Evolutionary conservation across 2,888 invertebrate species (phyloP), one percentile per base, ranked within the genome.

Genomic region (Herminia tarsipennalis): DNA sequence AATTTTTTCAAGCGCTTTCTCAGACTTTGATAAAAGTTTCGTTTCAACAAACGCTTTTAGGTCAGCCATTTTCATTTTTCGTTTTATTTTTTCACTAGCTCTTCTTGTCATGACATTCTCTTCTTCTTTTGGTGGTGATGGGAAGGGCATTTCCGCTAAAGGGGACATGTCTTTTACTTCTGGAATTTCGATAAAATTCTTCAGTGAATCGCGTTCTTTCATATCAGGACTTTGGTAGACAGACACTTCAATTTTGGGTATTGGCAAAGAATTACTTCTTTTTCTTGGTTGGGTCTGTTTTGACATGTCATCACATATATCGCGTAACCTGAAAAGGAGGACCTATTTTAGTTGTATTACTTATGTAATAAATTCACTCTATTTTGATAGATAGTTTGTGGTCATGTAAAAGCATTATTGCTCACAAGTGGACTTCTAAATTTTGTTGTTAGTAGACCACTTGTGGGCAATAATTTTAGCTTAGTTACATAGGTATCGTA

Each of bases 241-340:
- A 0, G 97, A 97, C 0, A 97, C 95, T 83, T 97, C 97, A 48
- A 98, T 97, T 89, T 98, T 97, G 1, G 98, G 97, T 76, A 97
- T 97, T 0, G 99, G 98, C 40, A 98, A 86, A 0, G 98, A 99
- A 76, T 97, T 97, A 72, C 98, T 98, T 38, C 98, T 93, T 75
- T 96, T 95, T 43, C 98, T 93, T 5, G 97, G 95, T 70, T 95
- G 95, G 70, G 95, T 94, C 76, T 95, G 94, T 56, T 94, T 94
- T 2, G 95, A 94, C 27, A 94, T 93, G 70, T 98, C 97, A 74
- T 98, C 98, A 65, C 95, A 96, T 44, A 98, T 97, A 75, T 97
- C 97, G 47, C 97, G 93, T 42, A 98, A 88, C 67, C 98, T 97
- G 63, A 25, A 84, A 70, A 27, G n/a, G n/a, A n/a, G n/a, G n/a